These are phyloP conservation scores for Macquaria australasica DNA, from an alignment of 2,113 vertebrate species.

Conservation along the genomic window DNA sequence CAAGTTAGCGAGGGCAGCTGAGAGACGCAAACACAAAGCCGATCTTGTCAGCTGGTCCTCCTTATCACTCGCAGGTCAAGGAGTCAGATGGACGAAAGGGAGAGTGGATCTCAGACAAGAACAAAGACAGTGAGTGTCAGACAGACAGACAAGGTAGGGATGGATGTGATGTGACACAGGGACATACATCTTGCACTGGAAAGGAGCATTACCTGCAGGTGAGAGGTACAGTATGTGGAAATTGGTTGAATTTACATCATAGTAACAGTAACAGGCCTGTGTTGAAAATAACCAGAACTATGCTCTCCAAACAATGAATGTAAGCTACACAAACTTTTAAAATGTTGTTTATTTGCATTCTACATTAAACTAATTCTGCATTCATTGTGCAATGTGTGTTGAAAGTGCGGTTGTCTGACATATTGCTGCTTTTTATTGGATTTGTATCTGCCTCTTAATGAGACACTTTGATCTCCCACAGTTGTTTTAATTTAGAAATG, in stretches of 20 bases:
- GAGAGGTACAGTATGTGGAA: not conserved
- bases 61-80: conserved; percentile 37
- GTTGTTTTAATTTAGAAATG: conserved; percentile 51
- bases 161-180: not conserved
- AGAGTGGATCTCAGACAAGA: conserved; percentile 14
- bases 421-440: conserved; percentile 15
- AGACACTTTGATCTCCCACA: conserved; percentile 55
- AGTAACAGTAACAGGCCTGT: not conserved
- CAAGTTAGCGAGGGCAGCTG: not conserved
- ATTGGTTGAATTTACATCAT: not conserved
- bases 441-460: conserved; percentile 45
- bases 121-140: conserved; percentile 11
- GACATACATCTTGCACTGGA: not conserved
- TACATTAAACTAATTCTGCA: not conserved
- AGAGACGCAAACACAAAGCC: not conserved
- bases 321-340: not conserved
- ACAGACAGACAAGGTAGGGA: not conserved
- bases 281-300: not conserved
- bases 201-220: not conserved
- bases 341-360: not conserved
- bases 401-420: conserved; percentile 30
- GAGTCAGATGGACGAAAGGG: conserved; percentile 10
- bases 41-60: conserved; percentile 40
- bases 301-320: not conserved
- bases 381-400: not conserved